Evolutionary conservation across 2,113 vertebrate genomes (phyloP), one percentile per base, ranked within the genome.

Genomic region (Willisornis vidua): DNA sequence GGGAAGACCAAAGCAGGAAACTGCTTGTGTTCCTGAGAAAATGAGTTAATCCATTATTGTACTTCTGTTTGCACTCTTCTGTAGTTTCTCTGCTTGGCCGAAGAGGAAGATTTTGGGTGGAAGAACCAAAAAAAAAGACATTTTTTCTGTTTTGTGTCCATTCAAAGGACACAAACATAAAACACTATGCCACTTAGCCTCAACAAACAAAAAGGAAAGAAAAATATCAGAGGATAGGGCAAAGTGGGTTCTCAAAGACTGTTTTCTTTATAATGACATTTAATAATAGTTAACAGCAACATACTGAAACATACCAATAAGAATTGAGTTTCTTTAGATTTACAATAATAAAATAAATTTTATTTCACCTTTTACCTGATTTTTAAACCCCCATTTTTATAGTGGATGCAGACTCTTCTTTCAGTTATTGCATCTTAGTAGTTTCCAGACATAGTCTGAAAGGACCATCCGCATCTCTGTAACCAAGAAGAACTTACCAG

Each of bases 381-480:
- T 24, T 75, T 78, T 61, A 13, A 45, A 6, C 1, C 2, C 19
- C 2, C 7, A 48, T 0, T 80, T 16, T 62, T 83, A 20, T 0
- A 55, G 11, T 51, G 39, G 13, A 7, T 41, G 10, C 45, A 70
- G 35, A 14, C 37, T 93, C 17, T 85, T 79, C 25, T 76, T 95
- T 76, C 35, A 91, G 35, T 57, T 37, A 23, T 61, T 89, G 26
- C 23, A 35, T 91, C 33, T 70, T 51, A 31, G 10, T 18, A 3
- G 7, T 89, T 97, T 51, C 70, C 48, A 77, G 43, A 73, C 46
- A 49, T 33, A 85, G 26, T n/a, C 55, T 73, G 41, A 71, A 71
- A 83, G 20, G 29, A 59, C 24, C 59, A 54, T 43, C 25, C 19
- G 9, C 9, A 14, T 61, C 39, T 33, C 58, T 85, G 65, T 70